phyloP scores from a whole-genome alignment of 1,140 invertebrate species.

The Drosophila miranda region DNA sequence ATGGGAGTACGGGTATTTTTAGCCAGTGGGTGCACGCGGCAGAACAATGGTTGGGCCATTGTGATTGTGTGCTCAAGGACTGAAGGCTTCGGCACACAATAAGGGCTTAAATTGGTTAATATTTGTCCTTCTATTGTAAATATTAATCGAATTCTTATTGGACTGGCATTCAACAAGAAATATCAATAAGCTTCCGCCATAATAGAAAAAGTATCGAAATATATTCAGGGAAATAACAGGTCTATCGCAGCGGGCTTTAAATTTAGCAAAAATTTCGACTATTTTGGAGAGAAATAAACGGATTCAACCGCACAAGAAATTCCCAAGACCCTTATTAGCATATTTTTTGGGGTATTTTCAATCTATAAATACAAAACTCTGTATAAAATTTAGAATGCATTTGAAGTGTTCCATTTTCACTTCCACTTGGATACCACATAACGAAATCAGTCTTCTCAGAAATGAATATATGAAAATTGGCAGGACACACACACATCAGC shows the following conservation, averaged over 20 bases:
- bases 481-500: too few relatives aligned
- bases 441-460: too few relatives aligned
- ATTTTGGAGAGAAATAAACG: neutral
- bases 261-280: neutral
- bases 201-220: neutral
- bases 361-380: neutral
- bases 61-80: conserved; percentile 13
- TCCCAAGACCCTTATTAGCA: conserved; percentile 9
- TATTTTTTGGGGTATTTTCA: neutral
- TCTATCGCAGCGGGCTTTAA: neutral
- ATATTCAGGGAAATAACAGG: neutral
- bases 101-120: conserved; percentile 27
- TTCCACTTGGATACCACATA: too few relatives aligned
- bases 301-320: neutral
- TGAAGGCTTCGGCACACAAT: conserved; percentile 12
- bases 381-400: neutral
- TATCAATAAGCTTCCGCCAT: neutral
- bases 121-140: conserved; percentile 25
- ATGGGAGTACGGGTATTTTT: conserved; percentile 15
- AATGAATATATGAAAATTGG: too few relatives aligned
- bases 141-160: conserved; percentile 34
- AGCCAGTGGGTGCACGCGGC: conserved; percentile 1
- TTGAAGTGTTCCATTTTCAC: neutral
- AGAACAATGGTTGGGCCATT: conserved; percentile 12
- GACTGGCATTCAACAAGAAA: conserved; percentile 28